Conservation (phyloP, 2,797 vertebrate genomes). For the Betta splendens region DNA sequence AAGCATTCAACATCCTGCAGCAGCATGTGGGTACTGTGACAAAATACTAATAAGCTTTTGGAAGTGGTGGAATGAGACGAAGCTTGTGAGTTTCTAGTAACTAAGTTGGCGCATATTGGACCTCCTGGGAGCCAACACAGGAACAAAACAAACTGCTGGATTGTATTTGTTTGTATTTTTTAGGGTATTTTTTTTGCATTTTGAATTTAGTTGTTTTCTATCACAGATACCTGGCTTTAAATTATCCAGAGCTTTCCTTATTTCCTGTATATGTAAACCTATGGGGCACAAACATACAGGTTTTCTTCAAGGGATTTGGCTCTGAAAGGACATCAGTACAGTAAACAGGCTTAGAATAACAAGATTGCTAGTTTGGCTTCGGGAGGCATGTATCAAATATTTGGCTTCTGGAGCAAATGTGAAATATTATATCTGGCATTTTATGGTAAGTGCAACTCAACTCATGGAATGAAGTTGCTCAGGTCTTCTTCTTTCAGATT, state of each 20-base stretch:
- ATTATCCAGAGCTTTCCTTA: conserved; percentile 12
- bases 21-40: conserved; percentile 55
- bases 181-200: background rate
- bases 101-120: conserved; percentile 40
- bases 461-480: background rate
- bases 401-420: conserved; percentile 17
- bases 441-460: background rate
- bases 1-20: conserved; percentile 66
- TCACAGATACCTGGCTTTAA: conserved; percentile 14
- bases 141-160: conserved; percentile 37
- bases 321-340: conserved; percentile 22
- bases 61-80: conserved; percentile 37
- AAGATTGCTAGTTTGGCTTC: conserved; percentile 30
- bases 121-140: conserved; percentile 37
- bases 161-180: conserved; percentile 12
- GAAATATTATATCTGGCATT: conserved; percentile 16
- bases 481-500: no score
- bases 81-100: conserved; percentile 43
- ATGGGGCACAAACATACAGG: conserved; percentile 10
- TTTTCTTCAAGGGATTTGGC: conserved; percentile 20
- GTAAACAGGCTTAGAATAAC: conserved; percentile 41
- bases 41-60: conserved; percentile 69
- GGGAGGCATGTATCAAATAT: conserved; percentile 3
- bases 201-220: conserved; percentile 22
- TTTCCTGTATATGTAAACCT: conserved; percentile 3